Evolutionary conservation across 2,797 vertebrate genomes (phyloP).

Genomic region (Brachyrhaphis roseni): DNA sequence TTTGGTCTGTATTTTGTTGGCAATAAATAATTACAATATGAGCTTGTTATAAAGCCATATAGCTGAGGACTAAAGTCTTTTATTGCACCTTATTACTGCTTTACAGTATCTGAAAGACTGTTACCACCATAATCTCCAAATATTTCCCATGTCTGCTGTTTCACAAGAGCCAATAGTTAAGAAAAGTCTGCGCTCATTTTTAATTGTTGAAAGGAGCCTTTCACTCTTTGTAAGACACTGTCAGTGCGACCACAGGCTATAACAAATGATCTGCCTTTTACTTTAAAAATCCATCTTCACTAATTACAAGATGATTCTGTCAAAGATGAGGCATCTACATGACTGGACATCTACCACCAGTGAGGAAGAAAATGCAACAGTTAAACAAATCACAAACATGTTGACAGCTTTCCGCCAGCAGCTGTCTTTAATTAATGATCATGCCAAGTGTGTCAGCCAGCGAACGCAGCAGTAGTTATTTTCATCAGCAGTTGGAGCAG

Average conservation of each 20-base stretch:
- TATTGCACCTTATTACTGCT: neutral
- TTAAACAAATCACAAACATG: slow-evolving; percentile 27
- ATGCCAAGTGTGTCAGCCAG: slow-evolving; percentile 1
- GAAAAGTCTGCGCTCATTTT: slow-evolving; percentile 24
- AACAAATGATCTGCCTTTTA: slow-evolving; percentile 41
- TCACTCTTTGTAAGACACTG: slow-evolving; percentile 33
- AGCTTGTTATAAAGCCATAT: neutral
- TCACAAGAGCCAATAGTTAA: slow-evolving; percentile 17
- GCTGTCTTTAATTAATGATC: slow-evolving; percentile 32
- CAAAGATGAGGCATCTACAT: slow-evolving; percentile 33
- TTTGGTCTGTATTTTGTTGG: neutral
- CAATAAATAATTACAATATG: neutral
- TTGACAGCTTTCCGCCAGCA: slow-evolving; percentile 31
- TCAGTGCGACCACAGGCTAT: slow-evolving; percentile 30
- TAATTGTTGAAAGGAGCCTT: slow-evolving; percentile 28
- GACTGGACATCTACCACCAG: slow-evolving; percentile 12
- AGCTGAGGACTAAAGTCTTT: neutral
- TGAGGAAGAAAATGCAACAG: slow-evolving; percentile 33
- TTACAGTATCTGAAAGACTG: neutral
- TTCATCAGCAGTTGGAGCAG: slow-evolving; percentile 8
- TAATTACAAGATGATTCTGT: slow-evolving; percentile 41
- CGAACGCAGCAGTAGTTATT: slow-evolving; percentile 6
- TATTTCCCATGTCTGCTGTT: neutral
- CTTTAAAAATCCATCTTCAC: slow-evolving; percentile 35
- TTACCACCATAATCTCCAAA: slow-evolving; percentile 17